Percentiles rank a stretch among this genome's conserved stretches.
Conservation (phyloP, 1,140 invertebrate genomes). For the Drosophila ogumai region DNA sequence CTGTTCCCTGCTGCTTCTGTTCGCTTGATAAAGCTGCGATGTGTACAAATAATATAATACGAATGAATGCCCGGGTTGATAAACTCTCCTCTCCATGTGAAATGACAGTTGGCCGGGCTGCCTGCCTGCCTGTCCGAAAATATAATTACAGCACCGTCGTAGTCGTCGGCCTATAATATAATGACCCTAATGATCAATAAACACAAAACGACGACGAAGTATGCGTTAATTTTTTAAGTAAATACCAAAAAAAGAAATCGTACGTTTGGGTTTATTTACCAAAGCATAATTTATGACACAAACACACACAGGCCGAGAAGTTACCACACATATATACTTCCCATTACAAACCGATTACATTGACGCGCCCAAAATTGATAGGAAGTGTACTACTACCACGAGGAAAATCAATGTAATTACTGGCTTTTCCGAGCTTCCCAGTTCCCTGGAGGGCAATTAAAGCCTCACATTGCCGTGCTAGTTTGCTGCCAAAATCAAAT, state of each 20-base stretch:
- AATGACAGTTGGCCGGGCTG: conserved; percentile 62
- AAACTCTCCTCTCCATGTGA: conserved; percentile 69
- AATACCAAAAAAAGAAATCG: conserved; percentile 61
- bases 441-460: conserved; percentile 55
- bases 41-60: conserved; percentile 50
- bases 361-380: conserved; percentile 71
- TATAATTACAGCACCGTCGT: conserved; percentile 35
- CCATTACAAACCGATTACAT: conserved; percentile 73
- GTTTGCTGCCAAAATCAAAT: conserved; percentile 56
- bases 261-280: conserved; percentile 51
- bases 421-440: conserved; percentile 3
- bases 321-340: conserved; percentile 33
- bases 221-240: conserved; percentile 79
- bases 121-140: conserved; percentile 24
- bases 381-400: conserved; percentile 41
- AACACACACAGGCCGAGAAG: conserved; percentile 22
- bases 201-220: conserved; percentile 44
- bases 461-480: conserved; percentile 27
- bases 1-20: conserved; percentile 27
- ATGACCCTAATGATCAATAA: conserved; percentile 80
- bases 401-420: conserved; percentile 80
- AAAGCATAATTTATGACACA: conserved; percentile 73
- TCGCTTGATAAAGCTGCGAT: conserved; percentile 66
- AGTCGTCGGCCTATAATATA: conserved; percentile 29
- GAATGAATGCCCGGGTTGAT: conserved; percentile 57